Conservation (phyloP, 1,140 invertebrate genomes). For the Drosophila subobscura region DNA sequence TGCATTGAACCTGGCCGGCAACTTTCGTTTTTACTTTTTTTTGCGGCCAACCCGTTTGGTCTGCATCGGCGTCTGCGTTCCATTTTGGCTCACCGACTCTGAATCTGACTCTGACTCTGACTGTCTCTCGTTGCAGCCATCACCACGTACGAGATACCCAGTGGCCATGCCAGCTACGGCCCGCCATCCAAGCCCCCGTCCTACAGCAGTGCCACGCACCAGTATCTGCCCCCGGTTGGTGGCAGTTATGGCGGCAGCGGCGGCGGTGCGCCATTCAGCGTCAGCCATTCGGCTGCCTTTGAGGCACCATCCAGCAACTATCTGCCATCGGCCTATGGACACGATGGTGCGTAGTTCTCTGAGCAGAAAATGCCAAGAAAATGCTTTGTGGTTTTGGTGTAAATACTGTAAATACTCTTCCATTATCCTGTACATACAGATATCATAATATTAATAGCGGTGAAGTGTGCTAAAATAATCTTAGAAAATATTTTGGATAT, state of each 20-base stretch:
- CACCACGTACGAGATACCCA: slow-evolving; percentile 80
- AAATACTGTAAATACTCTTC: slow-evolving; percentile 5
- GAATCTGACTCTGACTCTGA: slow-evolving; percentile 15
- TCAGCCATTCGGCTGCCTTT: slow-evolving; percentile 74
- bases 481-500: no score
- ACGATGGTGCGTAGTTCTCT: slow-evolving; percentile 76
- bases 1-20: slow-evolving; percentile 61
- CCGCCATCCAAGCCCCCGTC: slow-evolving; percentile 79
- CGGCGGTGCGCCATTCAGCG: slow-evolving; percentile 72
- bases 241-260: slow-evolving; percentile 54
- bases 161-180: slow-evolving; percentile 74
- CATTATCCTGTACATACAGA: slow-evolving; percentile 27
- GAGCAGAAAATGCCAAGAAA: not conserved
- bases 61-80: slow-evolving; percentile 39
- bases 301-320: slow-evolving; percentile 78
- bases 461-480: no score
- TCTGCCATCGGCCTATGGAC: slow-evolving; percentile 77
- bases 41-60: slow-evolving; percentile 59
- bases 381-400: not conserved
- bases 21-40: slow-evolving; percentile 71
- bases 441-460: no score
- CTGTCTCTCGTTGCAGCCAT: slow-evolving; percentile 66
- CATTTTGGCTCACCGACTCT: slow-evolving; percentile 47
- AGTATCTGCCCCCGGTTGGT: slow-evolving; percentile 73
- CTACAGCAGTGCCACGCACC: slow-evolving; percentile 79